Evolutionary conservation across 2,888 invertebrate genomes (phyloP).

Genomic region (Ametastegia equiseti): DNA sequence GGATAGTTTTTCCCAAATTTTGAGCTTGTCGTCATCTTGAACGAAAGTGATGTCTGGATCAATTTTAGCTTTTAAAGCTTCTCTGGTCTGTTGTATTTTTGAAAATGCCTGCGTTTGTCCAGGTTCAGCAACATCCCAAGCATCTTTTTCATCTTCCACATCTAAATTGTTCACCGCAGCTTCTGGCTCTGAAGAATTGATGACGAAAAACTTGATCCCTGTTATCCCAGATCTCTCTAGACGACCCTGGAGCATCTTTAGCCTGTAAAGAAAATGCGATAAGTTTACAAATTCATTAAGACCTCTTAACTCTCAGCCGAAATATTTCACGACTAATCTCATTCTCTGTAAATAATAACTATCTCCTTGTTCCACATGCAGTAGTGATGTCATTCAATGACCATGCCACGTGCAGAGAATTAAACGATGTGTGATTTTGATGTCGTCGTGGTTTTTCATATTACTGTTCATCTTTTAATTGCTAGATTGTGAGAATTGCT

Average conservation of each 20-base stretch:
- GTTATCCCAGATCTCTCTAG: conserved; percentile 63
- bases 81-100: conserved; percentile 49
- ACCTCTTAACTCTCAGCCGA: background rate
- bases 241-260: conserved; percentile 63
- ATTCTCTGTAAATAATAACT: background rate
- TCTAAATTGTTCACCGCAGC: conserved; percentile 43
- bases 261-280: conserved; percentile 56
- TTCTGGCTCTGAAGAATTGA: conserved; percentile 56
- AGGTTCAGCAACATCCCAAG: conserved; percentile 62
- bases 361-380: background rate
- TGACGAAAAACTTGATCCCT: conserved; percentile 63
- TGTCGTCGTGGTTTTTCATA: background rate
- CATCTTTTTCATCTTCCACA: conserved; percentile 59
- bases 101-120: conserved; percentile 55
- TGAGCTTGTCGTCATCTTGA: conserved; percentile 61
- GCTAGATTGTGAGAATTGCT: background rate
- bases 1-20: conserved; percentile 63
- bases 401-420: background rate
- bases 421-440: background rate
- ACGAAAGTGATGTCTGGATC: conserved; percentile 60
- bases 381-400: background rate
- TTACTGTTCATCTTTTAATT: background rate
- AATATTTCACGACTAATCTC: background rate
- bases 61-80: conserved; percentile 54
- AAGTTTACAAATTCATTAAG: background rate